These are phyloP conservation scores for Pelvicachromis taeniatus DNA, from an alignment of 2,113 vertebrate genomes.

Conservation along the genomic window DNA sequence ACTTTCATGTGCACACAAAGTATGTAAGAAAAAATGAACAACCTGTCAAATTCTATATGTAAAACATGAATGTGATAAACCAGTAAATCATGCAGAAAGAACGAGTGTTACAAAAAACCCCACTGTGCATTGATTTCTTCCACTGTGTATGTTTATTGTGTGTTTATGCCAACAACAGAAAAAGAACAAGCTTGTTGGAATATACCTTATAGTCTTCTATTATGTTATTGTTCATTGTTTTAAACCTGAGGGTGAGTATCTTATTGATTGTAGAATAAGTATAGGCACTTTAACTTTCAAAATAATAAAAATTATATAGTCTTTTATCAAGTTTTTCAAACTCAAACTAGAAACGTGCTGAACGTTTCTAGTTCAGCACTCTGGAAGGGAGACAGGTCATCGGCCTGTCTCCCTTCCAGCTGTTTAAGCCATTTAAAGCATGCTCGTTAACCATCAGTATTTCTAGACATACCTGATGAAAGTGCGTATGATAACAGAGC, in stretches of 20 bases:
- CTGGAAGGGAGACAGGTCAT: too few relatives aligned
- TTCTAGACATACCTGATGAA: rapidly evolving
- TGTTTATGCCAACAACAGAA: neutral
- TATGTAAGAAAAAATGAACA: neutral
- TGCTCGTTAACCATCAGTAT: neutral
- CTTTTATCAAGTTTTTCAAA: neutral
- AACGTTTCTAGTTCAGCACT: too few relatives aligned
- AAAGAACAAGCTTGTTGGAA: neutral
- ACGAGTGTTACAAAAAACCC: neutral
- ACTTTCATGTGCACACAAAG: neutral
- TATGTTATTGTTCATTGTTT: neutral
- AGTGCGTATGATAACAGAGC: neutral
- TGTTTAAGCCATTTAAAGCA: neutral
- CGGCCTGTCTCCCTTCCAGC: neutral
- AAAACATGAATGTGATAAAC: neutral
- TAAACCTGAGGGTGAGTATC: neutral
- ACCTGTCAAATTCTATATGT: neutral
- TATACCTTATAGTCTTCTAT: neutral
- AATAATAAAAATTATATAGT: neutral
- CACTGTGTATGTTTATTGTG: neutral
- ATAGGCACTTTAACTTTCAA: neutral
- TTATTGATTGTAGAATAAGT: neutral
- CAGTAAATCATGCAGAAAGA: neutral
- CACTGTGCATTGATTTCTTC: neutral
- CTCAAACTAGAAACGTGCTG: neutral